Base-by-base conservation (phyloP, 2,888 invertebrate species). In the Euplagia quadripunctaria region DNA sequence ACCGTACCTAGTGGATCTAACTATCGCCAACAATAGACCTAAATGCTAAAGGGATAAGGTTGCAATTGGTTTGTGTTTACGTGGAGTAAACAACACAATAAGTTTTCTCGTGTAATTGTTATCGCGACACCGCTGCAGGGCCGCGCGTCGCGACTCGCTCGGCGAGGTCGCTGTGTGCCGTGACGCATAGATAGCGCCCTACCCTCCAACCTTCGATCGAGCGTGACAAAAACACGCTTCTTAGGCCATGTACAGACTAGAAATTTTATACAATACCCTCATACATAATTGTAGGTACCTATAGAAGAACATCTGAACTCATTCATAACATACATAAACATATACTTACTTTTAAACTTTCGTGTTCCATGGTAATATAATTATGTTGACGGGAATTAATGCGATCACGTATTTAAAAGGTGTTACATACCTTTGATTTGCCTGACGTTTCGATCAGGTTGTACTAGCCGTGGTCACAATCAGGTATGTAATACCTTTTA, bases 21-120 rank as follows among this genome's bases (percentile, higher is more conserved):
- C 2, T 42, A 31, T 69, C 64, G 11, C 12, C 17, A 7, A 43
- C 31, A 67, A 70, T 9, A 52, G 65, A 71, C 80, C 66, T 73
- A 80, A 77, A 12, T 2, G 0, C 0, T 0, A 17, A 0, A 2
- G 7, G 0, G 0, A 42, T 84, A 89, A 81, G 75, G 86, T 87
- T 68, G 76, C 51, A 17, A 68, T 77, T 81, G 41, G 72, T 46
- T 6, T 69, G 76, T 71, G 16, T 65, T 20, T 64, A 2, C 71
- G 71, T 75, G 80, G 69, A 78, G 85, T 84, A 83, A 84, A 87
- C 88, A 88, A 87, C 89, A 86, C 89, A 89, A 90, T 90, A 89
- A 90, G 89, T 91, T 91, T 88, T 89, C 90, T 90, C 46, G 87
- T 88, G 89, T 92, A 93, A 92, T 92, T 93, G 91, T 92, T 93